phyloP scores from a whole-genome alignment of 2,888 invertebrate species.

The Caenorhabditis macrosperma region DNA sequence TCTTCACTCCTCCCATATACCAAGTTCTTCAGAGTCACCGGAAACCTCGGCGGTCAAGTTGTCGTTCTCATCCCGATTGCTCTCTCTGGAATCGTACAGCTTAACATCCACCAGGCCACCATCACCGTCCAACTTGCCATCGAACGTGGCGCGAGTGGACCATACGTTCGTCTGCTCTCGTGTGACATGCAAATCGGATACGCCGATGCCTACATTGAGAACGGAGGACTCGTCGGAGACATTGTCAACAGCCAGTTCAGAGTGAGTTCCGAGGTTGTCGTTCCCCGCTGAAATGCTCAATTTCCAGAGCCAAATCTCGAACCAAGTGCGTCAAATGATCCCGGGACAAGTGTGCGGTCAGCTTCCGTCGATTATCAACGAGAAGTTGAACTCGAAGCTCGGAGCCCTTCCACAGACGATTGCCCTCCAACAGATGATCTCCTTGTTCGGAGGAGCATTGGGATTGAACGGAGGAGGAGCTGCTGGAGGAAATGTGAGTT shows the following conservation, averaged over 20 bases:
- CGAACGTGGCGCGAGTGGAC: conserved; percentile 66
- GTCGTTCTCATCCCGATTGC: conserved; percentile 76
- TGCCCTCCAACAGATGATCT: conserved; percentile 72
- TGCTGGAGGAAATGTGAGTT: conserved; percentile 34
- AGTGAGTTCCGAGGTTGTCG: conserved; percentile 49
- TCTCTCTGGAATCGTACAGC: conserved; percentile 76
- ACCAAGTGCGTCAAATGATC: conserved; percentile 70
- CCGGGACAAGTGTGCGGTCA: conserved; percentile 75
- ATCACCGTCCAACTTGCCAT: conserved; percentile 69
- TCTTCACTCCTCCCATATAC: neutral
- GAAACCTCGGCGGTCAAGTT: conserved; percentile 78
- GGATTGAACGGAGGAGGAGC: conserved; percentile 56
- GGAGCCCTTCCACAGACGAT: conserved; percentile 72
- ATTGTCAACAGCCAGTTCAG: conserved; percentile 77
- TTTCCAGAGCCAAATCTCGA: conserved; percentile 69
- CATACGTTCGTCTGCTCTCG: conserved; percentile 68
- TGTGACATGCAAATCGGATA: conserved; percentile 74
- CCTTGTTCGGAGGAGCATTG: conserved; percentile 72
- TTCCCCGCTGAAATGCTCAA: neutral
- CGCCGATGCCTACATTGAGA: conserved; percentile 77
- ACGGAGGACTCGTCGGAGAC: conserved; percentile 78
- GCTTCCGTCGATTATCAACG: conserved; percentile 73
- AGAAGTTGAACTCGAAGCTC: conserved; percentile 73
- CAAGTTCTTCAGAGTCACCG: conserved; percentile 70
- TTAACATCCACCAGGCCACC: conserved; percentile 75